Evolutionary conservation across 2,113 vertebrate species (phyloP), one percentile per base, ranked within the genome.

Genomic region (Pseudopipra pipra): DNA sequence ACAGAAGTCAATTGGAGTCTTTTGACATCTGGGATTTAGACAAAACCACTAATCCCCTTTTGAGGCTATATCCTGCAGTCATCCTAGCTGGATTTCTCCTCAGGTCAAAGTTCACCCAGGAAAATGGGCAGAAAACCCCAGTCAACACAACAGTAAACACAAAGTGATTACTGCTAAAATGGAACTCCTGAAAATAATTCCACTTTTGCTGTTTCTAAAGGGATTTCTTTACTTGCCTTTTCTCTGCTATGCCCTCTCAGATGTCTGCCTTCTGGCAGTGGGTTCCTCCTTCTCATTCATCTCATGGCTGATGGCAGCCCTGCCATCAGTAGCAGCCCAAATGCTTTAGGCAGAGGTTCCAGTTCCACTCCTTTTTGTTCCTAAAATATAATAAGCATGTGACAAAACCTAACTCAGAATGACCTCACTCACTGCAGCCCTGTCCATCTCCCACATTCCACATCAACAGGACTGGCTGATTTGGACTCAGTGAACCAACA

Each of bases 11-110:
- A 19, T 13, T 35, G 65, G 41, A 92, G 31, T 23, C 25, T 88
- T 95, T 79, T 85, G 61, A 28, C 68, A 92, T 30, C 44, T 63
- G 44, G 49, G 47, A 93, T 95, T 94, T 72, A 84, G 89, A 80
- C 18, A n/a, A 92, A 22, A 37, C 11, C 1, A 1, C 33, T 93
- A 95, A 94, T 78, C 82, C 28, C n/a, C 70, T 81, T 92, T 90
- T 61, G 41, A 81, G 76, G 43, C n/a, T 92, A 22, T 46, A 74
- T 9, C 31, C 87, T 61, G 28, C 8, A 54, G 28, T 37, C 41
- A 47, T 74, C 35, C 72, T 18, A 61, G 44, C 20, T 65, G 75
- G 52, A 80, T 66, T 81, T 58, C 76, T 94, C 27, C 44, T 79
- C 61, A 51, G 88, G 56, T n/a, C 83, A 81, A 65, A 92, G 43